phyloP scores from a whole-genome alignment of 1,140 invertebrate species.

The Pararge aegeria region DNA sequence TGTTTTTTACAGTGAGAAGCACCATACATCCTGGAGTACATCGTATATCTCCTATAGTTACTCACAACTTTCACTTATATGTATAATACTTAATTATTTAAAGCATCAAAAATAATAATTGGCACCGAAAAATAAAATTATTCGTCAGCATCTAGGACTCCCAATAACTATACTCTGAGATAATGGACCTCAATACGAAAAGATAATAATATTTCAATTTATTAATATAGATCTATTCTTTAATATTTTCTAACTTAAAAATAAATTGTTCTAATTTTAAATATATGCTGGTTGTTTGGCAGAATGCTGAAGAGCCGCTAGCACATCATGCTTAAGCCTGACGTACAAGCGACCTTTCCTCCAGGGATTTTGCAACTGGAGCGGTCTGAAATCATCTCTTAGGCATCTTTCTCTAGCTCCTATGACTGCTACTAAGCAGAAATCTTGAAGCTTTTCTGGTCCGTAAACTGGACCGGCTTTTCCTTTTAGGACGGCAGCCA shows the following conservation, averaged over 20 bases:
- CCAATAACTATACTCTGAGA: conserved; percentile 16
- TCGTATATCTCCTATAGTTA: conserved; percentile 54
- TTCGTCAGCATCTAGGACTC: conserved; percentile 24
- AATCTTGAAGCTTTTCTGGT: conserved; percentile 89
- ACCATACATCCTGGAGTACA: conserved; percentile 68
- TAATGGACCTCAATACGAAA: conserved; percentile 13
- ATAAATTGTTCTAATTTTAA: conserved; percentile 43
- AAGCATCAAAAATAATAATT: conserved; percentile 69
- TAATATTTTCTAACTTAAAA: not conserved
- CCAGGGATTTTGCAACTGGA: conserved; percentile 97
- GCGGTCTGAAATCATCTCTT: conserved; percentile 94
- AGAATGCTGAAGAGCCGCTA: conserved; percentile 92
- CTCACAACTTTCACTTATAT: conserved; percentile 58
- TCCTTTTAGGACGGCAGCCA: conserved; percentile 93
- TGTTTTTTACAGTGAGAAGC: conserved; percentile 60
- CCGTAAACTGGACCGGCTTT: conserved; percentile 92
- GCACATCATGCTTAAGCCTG: conserved; percentile 91
- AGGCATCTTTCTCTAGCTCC: conserved; percentile 95
- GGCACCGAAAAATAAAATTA: conserved; percentile 56
- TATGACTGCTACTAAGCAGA: conserved; percentile 96
- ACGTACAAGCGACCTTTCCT: conserved; percentile 95
- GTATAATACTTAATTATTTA: conserved; percentile 51
- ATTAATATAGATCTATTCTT: conserved; percentile 4
- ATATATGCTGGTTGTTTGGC: conserved; percentile 85
- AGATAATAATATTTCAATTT: conserved; percentile 1